A percentile compares a stretch with the other conserved stretches of the same genome.
phyloP scores from a whole-genome alignment of 2,888 invertebrate genomes.

The Agriopis leucophaearia region DNA sequence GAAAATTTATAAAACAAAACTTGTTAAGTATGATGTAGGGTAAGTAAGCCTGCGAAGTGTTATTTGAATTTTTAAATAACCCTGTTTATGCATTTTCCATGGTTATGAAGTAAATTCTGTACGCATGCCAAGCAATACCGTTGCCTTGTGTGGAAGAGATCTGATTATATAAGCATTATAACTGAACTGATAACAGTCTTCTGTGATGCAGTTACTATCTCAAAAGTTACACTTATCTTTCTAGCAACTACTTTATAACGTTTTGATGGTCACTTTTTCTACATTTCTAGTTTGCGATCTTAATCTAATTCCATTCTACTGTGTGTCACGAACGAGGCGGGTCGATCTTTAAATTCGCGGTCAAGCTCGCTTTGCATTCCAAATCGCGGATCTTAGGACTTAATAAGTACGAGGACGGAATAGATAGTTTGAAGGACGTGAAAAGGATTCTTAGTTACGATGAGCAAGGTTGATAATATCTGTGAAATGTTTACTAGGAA shows the following conservation, averaged over 20 bases:
- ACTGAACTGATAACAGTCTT: slow-evolving; percentile 59
- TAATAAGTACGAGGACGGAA: slow-evolving; percentile 27
- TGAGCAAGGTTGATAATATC: not conserved
- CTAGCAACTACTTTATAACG: slow-evolving; percentile 10
- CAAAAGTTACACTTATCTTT: slow-evolving; percentile 15
- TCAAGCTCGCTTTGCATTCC: slow-evolving; percentile 32
- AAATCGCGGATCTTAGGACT: slow-evolving; percentile 29
- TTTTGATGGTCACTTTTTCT: slow-evolving; percentile 14
- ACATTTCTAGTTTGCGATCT: slow-evolving; percentile 29
- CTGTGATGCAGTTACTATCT: slow-evolving; percentile 33
- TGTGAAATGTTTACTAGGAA: not conserved
- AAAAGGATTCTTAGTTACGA: slow-evolving; percentile 14
- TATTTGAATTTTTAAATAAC: no score
- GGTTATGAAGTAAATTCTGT: slow-evolving; percentile 2
- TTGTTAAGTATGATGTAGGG: no score
- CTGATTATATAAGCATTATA: slow-evolving; percentile 47
- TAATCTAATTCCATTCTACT: slow-evolving; percentile 31
- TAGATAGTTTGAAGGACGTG: slow-evolving; percentile 23
- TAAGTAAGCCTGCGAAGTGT: no score
- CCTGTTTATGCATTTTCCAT: not conserved
- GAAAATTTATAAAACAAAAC: no score
- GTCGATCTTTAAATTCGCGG: slow-evolving; percentile 31
- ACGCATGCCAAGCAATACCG: slow-evolving; percentile 51
- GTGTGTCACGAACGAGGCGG: slow-evolving; percentile 25
- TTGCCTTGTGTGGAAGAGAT: slow-evolving; percentile 48